Evolutionary conservation across 37 sponge, comb jelly and placozoan genomes (phyloP).

Genomic region (Tethya wilhelma): DNA sequence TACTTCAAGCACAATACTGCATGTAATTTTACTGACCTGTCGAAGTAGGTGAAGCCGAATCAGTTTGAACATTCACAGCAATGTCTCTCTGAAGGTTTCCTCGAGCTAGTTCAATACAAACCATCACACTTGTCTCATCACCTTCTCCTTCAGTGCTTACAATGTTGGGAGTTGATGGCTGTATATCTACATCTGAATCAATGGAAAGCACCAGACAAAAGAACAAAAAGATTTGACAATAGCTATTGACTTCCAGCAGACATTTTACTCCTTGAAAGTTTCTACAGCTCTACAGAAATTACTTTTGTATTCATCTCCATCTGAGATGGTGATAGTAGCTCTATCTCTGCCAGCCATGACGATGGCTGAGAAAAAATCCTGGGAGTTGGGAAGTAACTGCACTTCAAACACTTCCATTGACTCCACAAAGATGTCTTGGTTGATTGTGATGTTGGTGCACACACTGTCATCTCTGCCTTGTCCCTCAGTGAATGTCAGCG

Average conservation of each 20-base stretch:
- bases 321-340: not conserved
- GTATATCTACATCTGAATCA: not conserved
- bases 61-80: too few relatives aligned
- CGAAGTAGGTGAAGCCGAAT: not conserved
- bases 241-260: too few relatives aligned
- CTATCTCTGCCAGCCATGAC: not conserved
- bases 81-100: too few relatives aligned
- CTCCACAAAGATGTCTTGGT: not conserved
- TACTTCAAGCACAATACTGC: too few relatives aligned
- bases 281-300: too few relatives aligned
- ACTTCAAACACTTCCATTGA: not conserved
- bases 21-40: constrained; percentile 1
- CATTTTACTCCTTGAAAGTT: too few relatives aligned
- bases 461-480: not conserved
- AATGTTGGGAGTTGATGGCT: not conserved
- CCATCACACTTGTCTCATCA: not conserved
- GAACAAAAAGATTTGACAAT: too few relatives aligned
- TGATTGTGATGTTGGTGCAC: not conserved
- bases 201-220: too few relatives aligned
- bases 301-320: not conserved
- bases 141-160: not conserved
- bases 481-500: not conserved
- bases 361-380: not conserved
- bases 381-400: not conserved
- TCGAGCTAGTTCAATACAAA: not conserved